phyloP scores from a whole-genome alignment of 2,888 invertebrate genomes.

The Galerucella calmariensis region DNA sequence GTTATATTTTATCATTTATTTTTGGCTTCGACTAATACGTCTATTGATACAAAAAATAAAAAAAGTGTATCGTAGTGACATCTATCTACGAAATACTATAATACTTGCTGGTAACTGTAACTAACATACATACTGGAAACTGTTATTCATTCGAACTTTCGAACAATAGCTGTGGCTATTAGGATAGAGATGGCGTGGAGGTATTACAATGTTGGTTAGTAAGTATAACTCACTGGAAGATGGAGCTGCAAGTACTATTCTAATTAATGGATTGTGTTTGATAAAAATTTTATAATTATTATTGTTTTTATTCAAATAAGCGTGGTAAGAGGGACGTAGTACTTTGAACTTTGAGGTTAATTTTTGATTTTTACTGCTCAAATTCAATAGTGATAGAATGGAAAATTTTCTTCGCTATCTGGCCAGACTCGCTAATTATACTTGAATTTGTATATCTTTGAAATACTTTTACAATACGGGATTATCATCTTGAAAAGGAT shows the following conservation, averaged over 20 bases:
- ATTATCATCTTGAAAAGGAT: neutral
- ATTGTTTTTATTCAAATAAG: no score
- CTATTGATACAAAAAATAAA: neutral
- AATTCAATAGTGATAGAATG: neutral
- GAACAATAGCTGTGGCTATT: neutral
- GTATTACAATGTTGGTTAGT: neutral
- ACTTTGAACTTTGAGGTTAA: no score
- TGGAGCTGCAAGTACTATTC: no score
- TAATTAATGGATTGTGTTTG: no score
- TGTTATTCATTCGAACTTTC: no score
- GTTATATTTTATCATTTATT: neutral
- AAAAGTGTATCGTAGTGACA: neutral
- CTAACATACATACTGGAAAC: no score
- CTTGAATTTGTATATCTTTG: neutral
- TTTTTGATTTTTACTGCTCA: neutral
- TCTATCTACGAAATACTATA: neutral
- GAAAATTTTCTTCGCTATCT: neutral
- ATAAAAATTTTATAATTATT: no score
- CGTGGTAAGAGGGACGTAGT: no score
- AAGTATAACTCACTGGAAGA: neutral
- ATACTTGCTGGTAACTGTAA: no score
- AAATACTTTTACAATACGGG: constrained; percentile 4
- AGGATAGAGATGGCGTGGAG: neutral
- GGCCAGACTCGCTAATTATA: neutral
- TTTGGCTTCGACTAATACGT: neutral